Evolutionary conservation across 2,113 vertebrate species (phyloP).

Genomic region (Machaerirhynchus nigripectus): DNA sequence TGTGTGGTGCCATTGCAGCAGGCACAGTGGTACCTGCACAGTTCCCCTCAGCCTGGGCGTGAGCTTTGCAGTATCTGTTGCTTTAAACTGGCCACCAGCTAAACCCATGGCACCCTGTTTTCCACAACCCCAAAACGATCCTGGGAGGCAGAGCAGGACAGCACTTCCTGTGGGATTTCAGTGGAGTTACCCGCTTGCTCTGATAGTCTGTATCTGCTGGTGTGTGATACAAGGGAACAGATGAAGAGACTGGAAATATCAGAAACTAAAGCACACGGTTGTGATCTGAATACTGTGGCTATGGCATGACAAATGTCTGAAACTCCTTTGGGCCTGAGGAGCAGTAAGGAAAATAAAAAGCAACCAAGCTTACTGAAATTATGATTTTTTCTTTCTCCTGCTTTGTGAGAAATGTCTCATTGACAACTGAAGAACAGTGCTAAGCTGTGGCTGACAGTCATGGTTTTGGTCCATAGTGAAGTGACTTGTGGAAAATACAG

Average conservation of each 20-base stretch:
- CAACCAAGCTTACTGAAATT: background rate
- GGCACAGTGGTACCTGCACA: background rate
- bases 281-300: background rate
- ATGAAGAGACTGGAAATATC: background rate
- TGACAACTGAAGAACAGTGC: background rate
- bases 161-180: background rate
- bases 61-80: background rate
- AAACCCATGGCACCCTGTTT: background rate
- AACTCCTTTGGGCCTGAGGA: background rate
- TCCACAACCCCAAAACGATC: rapidly evolving
- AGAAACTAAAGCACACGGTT: rapidly evolving
- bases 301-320: background rate
- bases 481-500: background rate
- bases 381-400: background rate
- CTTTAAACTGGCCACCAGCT: background rate
- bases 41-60: background rate
- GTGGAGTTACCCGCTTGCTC: background rate
- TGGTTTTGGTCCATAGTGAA: background rate
- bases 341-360: background rate
- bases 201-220: background rate
- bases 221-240: too few relatives aligned
- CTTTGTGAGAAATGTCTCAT: background rate
- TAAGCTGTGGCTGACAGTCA: background rate
- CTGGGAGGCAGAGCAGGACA: background rate
- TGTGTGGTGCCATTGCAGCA: background rate